Evolutionary conservation across 2,888 invertebrate species (phyloP).

Genomic region (Yponomeuta cagnagella): DNA sequence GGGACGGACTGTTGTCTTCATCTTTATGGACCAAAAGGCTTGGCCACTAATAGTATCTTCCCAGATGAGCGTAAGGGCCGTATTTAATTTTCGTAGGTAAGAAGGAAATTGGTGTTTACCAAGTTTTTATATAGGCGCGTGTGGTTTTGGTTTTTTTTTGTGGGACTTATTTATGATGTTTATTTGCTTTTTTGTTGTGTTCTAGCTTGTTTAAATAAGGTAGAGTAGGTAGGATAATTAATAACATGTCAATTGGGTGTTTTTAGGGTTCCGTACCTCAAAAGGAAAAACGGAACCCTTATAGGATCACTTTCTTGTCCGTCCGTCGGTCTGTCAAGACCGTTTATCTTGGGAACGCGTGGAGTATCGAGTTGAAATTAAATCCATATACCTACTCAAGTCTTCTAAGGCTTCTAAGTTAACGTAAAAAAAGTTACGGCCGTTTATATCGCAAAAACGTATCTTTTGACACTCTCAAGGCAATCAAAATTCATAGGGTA

Average conservation of each 20-base stretch:
- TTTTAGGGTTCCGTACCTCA: no score
- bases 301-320: no score
- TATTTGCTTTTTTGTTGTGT: neutral
- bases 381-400: no score
- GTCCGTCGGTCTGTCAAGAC: no score
- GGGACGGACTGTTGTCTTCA: slow-evolving; percentile 53
- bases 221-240: neutral
- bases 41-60: slow-evolving; percentile 63
- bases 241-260: neutral
- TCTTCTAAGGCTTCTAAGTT: no score
- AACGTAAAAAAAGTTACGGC: no score
- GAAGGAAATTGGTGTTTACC: slow-evolving; percentile 53
- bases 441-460: no score
- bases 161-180: neutral
- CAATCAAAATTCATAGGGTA: no score
- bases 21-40: slow-evolving; percentile 59
- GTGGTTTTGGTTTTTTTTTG: slow-evolving; percentile 45
- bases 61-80: slow-evolving; percentile 43
- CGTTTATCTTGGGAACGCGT: no score
- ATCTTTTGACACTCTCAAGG: no score
- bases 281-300: no score
- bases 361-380: no score
- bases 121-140: slow-evolving; percentile 49
- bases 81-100: slow-evolving; percentile 62
- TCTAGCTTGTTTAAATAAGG: neutral